A percentile compares a stretch with the other conserved stretches of the same genome.
These are phyloP conservation scores for Chesias legatella DNA, from an alignment of 2,888 invertebrate species.

Conservation along the genomic window DNA sequence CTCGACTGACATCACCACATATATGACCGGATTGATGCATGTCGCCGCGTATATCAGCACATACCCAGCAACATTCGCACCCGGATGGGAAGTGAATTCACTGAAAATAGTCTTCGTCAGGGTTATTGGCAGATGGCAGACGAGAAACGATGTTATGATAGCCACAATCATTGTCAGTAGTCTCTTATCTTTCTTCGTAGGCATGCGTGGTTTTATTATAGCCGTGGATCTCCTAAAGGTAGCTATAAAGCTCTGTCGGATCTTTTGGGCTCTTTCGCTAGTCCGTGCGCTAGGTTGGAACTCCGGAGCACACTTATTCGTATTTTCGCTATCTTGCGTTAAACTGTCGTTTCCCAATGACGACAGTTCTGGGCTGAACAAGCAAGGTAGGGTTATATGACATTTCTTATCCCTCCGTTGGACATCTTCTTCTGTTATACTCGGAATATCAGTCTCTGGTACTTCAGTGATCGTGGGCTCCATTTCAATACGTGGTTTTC, in stretches of 20 bases:
- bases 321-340: conserved; percentile 52
- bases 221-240: conserved; percentile 54
- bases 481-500: conserved; percentile 38
- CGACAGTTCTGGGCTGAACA: conserved; percentile 50
- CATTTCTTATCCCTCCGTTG: conserved; percentile 16
- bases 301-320: conserved; percentile 47
- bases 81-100: conserved; percentile 81
- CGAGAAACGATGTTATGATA: conserved; percentile 92
- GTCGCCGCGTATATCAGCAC: conserved; percentile 91
- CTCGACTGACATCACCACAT: conserved; percentile 96
- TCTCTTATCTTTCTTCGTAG: conserved; percentile 87
- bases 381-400: conserved; percentile 30
- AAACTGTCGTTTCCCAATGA: conserved; percentile 34
- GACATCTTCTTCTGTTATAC: conserved; percentile 23
- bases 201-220: conserved; percentile 79
- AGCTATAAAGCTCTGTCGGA: conserved; percentile 50
- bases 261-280: conserved; percentile 39
- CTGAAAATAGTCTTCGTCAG: conserved; percentile 88
- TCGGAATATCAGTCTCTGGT: conserved; percentile 34
- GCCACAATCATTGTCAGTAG: conserved; percentile 93
- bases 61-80: conserved; percentile 90
- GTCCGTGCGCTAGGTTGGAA: conserved; percentile 36
- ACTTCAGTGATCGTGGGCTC: conserved; percentile 52
- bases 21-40: conserved; percentile 94
- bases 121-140: conserved; percentile 95